A percentile compares a stretch with the other conserved stretches of the same genome.
These are phyloP conservation scores for Ariolimax columbianus DNA, from an alignment of 2,888 invertebrate genomes.

Conservation along the genomic window DNA sequence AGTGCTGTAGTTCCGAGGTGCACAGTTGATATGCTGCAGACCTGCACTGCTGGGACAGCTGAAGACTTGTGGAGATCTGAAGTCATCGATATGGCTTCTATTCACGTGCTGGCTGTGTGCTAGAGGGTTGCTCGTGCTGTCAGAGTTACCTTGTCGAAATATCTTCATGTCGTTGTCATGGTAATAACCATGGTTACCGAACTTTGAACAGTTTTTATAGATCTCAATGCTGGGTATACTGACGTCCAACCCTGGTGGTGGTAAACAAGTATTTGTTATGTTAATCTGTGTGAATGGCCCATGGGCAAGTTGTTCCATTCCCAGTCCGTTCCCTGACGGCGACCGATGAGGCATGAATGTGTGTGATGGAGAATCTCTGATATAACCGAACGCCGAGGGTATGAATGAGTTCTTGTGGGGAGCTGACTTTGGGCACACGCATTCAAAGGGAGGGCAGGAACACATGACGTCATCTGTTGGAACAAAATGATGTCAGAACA, in stretches of 20 bases:
- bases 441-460: slow-evolving; percentile 74
- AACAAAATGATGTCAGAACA: slow-evolving; percentile 34
- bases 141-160: slow-evolving; percentile 18
- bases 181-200: background rate
- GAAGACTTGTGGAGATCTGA: slow-evolving; percentile 11
- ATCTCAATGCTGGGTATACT: slow-evolving; percentile 45
- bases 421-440: slow-evolving; percentile 62
- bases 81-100: slow-evolving; percentile 42
- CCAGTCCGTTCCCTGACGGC: slow-evolving; percentile 6
- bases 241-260: slow-evolving; percentile 50
- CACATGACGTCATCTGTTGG: slow-evolving; percentile 69
- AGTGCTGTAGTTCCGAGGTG: background rate
- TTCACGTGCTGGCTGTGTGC: slow-evolving; percentile 16
- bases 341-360: slow-evolving; percentile 35
- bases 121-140: slow-evolving; percentile 19
- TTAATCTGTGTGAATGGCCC: slow-evolving; percentile 58
- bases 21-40: background rate
- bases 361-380: slow-evolving; percentile 29
- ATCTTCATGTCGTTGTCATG: slow-evolving; percentile 34
- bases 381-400: slow-evolving; percentile 5
- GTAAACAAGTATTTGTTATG: slow-evolving; percentile 57
- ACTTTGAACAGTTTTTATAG: slow-evolving; percentile 37
- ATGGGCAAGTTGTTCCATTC: slow-evolving; percentile 48
- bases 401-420: slow-evolving; percentile 2
- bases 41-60: background rate